These are phyloP conservation scores for Corvus cornix DNA, from an alignment of 2,113 vertebrate genomes.

Conservation along the genomic window DNA sequence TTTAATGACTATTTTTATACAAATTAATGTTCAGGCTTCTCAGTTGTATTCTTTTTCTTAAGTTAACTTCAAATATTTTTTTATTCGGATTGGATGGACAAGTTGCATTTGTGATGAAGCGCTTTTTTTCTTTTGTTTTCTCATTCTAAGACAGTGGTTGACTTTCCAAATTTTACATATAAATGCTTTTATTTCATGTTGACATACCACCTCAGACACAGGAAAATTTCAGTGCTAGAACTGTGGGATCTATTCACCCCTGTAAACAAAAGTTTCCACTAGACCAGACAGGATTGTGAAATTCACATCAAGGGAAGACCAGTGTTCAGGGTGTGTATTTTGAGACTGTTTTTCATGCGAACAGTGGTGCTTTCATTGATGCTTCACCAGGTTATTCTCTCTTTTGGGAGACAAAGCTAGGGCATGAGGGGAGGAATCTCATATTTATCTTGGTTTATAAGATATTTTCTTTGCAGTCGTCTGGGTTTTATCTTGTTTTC, in stretches of 20 bases:
- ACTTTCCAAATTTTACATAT: neutral
- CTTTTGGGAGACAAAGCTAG: neutral
- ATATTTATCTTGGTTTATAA: neutral
- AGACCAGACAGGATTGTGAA: neutral
- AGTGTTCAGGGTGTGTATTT: neutral
- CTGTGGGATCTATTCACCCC: neutral
- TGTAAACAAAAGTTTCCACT: neutral
- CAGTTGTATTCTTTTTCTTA: neutral
- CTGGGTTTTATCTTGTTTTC: neutral
- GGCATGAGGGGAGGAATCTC: neutral
- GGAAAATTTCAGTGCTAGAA: neutral
- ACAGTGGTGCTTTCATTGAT: neutral
- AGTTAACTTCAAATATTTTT: neutral
- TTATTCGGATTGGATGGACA: neutral
- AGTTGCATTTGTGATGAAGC: neutral
- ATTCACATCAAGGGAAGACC: neutral
- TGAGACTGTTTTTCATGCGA: neutral
- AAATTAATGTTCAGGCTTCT: neutral
- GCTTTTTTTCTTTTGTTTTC: neutral
- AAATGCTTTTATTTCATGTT: neutral
- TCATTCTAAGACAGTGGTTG: neutral
- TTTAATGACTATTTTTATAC: neutral
- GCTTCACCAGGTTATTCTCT: neutral
- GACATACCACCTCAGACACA: neutral
- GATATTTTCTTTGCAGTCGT: neutral